Base-by-base conservation (phyloP, 92 coral and sea anemone species). In the Nematostella vectensis region DNA sequence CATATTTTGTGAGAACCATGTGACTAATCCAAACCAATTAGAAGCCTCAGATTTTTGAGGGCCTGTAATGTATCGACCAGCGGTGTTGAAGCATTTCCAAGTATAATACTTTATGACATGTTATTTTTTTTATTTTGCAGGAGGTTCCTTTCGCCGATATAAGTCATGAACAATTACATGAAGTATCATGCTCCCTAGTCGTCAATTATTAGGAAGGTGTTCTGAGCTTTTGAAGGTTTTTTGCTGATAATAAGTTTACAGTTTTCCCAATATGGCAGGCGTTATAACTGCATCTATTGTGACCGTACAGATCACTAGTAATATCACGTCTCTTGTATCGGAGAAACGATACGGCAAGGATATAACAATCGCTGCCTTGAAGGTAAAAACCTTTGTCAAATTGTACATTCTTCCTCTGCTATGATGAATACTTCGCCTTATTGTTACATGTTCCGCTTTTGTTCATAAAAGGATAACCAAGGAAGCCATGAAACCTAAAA, bases 301-400 rank as follows among this genome's bases (percentile, higher is more conserved):
- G 11, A 70, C 65, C 31, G 77, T 93, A 44, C 94, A 86, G 52
- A 82, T 87, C 29, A 77, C 93, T 13, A 93, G 88, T 55, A 81
- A 83, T 40, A 57, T 93, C 18, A 75, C 96, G 19, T 76, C 96
- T 20, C 73, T 91, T 75, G 74, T 82, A n/a, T 82, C 99, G 19
- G 93, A 93, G 50, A 93, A 79, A 38, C 70, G 88, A 75, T 78
- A 86, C 20, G 81, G 74, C 31, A 87, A 74, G 65, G 84, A 81
- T 56, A 54, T 87, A 19, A 87, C 94, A 15, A 79, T 93, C 48
- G 80, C 74, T 6, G 27, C 68, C 22, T 63, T 93, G 44, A 93
- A 86, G 99, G 99, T 85, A 36, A 15, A 8, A 8, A 36, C 42
- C n/a, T n/a, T n/a, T n/a, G n/a, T n/a, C n/a, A n/a, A n/a, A n/a